Evolutionary conservation across 2,113 vertebrate genomes (phyloP).

Genomic region (Junco hyemalis): DNA sequence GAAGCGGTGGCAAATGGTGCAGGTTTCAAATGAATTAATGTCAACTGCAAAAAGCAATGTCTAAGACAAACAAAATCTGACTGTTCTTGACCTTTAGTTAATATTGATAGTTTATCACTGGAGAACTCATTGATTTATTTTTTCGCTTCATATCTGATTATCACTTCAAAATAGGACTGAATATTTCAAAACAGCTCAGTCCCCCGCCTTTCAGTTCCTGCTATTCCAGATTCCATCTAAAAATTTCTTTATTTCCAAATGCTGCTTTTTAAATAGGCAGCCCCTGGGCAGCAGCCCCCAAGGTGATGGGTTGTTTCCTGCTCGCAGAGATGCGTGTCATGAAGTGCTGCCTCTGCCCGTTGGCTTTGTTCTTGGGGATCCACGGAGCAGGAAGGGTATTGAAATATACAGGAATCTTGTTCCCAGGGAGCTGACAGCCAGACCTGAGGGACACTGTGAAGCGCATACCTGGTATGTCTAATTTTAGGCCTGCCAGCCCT

Average conservation of each 20-base stretch:
- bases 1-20: background rate
- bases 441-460: constrained; percentile 57
- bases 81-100: constrained; percentile 62
- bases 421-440: constrained; percentile 66
- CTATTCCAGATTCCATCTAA: background rate
- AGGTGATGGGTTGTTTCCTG: constrained; percentile 52
- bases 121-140: constrained; percentile 61
- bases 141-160: constrained; percentile 54
- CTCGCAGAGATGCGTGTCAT: background rate
- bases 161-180: constrained; percentile 53
- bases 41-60: constrained; percentile 32
- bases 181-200: background rate
- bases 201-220: accelerated
- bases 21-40: constrained; percentile 56
- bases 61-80: constrained; percentile 51
- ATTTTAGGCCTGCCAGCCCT: constrained; percentile 70
- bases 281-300: background rate
- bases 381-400: constrained; percentile 11
- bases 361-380: constrained; percentile 34
- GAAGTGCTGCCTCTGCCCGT: constrained; percentile 41
- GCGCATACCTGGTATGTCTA: constrained; percentile 65
- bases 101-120: constrained; percentile 64
- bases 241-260: background rate
- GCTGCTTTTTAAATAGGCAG: background rate
- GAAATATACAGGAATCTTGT: constrained; percentile 58